Evolutionary conservation across 1,140 invertebrate genomes (phyloP).

Genomic region (Camponotus floridanus): DNA sequence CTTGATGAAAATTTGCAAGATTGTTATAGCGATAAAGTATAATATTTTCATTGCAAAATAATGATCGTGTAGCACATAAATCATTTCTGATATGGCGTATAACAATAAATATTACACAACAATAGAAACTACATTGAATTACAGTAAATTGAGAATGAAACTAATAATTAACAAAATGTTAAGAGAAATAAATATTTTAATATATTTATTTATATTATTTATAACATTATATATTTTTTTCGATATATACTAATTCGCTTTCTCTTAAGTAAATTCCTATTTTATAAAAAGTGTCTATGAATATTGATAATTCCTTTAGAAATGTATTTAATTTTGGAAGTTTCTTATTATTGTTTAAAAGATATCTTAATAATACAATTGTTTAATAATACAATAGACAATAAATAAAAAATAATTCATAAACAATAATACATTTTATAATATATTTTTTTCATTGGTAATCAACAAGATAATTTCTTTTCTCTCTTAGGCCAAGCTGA

Average conservation of each 20-base stretch:
- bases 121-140: background rate
- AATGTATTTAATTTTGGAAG: background rate
- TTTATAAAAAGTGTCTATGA: background rate
- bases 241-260: background rate
- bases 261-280: background rate
- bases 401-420: background rate
- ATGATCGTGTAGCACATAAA: background rate
- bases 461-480: background rate
- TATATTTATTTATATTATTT: background rate
- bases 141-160: background rate
- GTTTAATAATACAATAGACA: background rate
- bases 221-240: background rate
- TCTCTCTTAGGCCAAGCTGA: background rate
- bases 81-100: background rate
- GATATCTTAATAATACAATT: background rate
- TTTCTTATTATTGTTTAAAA: background rate
- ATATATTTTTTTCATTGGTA: background rate
- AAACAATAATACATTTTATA: background rate
- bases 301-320: background rate
- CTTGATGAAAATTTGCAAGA: slow-evolving; percentile 48
- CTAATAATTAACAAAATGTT: background rate
- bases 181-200: background rate
- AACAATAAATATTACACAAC: background rate
- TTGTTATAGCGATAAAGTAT: slow-evolving; percentile 26
- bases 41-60: slow-evolving; percentile 25